Evolutionary conservation across 2,797 vertebrate genomes (phyloP).

Genomic region (Intellagama lesueurii): DNA sequence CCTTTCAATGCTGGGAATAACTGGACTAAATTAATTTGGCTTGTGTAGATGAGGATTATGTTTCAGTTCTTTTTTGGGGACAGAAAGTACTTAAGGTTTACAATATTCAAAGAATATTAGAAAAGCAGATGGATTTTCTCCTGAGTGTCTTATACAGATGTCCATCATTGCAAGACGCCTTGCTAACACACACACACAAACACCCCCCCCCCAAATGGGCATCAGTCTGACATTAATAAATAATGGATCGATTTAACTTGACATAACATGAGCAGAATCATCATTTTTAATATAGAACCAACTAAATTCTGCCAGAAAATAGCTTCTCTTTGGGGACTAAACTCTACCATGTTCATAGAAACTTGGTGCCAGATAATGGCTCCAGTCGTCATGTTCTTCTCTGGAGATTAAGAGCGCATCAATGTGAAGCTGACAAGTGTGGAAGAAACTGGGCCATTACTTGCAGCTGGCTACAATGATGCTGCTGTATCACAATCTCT

Average conservation of each 20-base stretch:
- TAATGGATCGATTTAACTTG: not conserved
- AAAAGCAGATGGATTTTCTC: too few species aligned
- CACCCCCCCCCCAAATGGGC: not conserved
- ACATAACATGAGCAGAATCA: slow-evolving; percentile 30
- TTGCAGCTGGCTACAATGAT: slow-evolving; percentile 44
- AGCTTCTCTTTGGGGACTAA: slow-evolving; percentile 68
- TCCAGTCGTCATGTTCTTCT: slow-evolving; percentile 68
- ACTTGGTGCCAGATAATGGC: slow-evolving; percentile 76
- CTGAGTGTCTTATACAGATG: not conserved
- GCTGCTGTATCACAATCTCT: slow-evolving; percentile 61
- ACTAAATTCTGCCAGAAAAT: slow-evolving; percentile 68
- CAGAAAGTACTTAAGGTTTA: not conserved
- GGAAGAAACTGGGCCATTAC: slow-evolving; percentile 56
- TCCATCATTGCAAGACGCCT: not conserved
- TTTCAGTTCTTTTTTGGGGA: too few species aligned
- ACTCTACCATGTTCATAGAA: slow-evolving; percentile 66
- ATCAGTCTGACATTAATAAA: slow-evolving; percentile 29
- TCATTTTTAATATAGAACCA: slow-evolving; percentile 16
- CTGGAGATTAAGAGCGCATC: slow-evolving; percentile 67
- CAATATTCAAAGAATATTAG: too few species aligned
- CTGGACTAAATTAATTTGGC: too few species aligned
- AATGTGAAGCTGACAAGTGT: slow-evolving; percentile 61
- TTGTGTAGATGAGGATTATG: too few species aligned
- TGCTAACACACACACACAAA: too few species aligned
- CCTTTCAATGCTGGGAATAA: too few species aligned